These are phyloP conservation scores for Craniophora ligustri DNA, from an alignment of 2,888 invertebrate species.

Conservation along the genomic window DNA sequence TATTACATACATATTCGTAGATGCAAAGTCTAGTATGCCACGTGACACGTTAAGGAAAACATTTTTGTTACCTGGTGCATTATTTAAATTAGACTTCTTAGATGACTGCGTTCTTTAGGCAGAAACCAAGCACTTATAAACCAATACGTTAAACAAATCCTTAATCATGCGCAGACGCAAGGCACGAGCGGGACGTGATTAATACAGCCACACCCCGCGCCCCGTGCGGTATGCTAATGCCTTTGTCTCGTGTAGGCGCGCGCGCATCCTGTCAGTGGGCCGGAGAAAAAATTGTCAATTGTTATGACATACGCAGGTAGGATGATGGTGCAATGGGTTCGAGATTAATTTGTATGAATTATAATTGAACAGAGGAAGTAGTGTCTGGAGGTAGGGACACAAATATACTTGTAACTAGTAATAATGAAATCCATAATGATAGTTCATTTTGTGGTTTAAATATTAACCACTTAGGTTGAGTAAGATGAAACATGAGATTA, in stretches of 20 bases:
- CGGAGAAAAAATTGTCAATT: conserved; percentile 72
- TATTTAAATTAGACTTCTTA: not conserved
- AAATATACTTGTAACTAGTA: not conserved
- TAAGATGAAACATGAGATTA: too few species aligned
- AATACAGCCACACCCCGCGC: conserved; percentile 77
- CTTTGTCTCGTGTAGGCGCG: conserved; percentile 82
- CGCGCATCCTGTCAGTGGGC: conserved; percentile 80
- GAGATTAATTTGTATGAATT: conserved; percentile 52
- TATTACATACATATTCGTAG: too few species aligned
- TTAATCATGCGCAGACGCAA: conserved; percentile 60
- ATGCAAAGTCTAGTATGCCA: too few species aligned
- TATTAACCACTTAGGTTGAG: too few species aligned
- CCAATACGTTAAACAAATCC: conserved; percentile 49
- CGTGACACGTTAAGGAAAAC: too few species aligned
- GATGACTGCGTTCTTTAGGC: conserved; percentile 24
- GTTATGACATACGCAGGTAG: conserved; percentile 69
- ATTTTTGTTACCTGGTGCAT: too few species aligned
- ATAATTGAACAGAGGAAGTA: conserved; percentile 44
- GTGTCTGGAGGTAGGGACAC: conserved; percentile 7
- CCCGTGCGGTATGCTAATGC: conserved; percentile 73
- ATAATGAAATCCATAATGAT: too few species aligned
- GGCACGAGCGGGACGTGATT: conserved; percentile 77
- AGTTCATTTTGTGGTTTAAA: too few species aligned
- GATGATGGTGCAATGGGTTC: conserved; percentile 60
- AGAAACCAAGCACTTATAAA: conserved; percentile 29